Percentiles rank a stretch among this genome's conserved stretches.
Evolutionary conservation across 2,797 vertebrate genomes (phyloP).

Genomic region (Pogonophryne albipinna): DNA sequence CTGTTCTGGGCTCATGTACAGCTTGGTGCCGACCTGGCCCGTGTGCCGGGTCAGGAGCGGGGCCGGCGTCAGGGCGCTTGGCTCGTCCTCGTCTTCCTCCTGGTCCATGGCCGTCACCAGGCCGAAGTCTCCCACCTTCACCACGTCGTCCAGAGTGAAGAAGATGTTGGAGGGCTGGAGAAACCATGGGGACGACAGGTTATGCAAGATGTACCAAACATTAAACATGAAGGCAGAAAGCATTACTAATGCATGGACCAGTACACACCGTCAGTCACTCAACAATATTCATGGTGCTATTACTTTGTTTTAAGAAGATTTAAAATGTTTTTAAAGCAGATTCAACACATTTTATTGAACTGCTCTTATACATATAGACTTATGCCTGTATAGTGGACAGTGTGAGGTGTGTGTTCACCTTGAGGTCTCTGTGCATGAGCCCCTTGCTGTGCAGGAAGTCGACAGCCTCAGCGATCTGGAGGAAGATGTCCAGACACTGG

Average conservation of each 20-base stretch:
- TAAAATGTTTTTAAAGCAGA: too few relatives aligned
- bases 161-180: constrained; percentile 99
- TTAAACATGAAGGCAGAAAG: neutral
- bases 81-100: constrained; percentile 95
- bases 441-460: constrained; percentile 97
- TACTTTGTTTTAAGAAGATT: too few relatives aligned
- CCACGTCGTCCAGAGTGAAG: constrained; percentile 97
- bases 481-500: constrained; percentile 94
- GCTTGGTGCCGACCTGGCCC: constrained; percentile 98
- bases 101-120: constrained; percentile 99
- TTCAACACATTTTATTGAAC: neutral
- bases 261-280: too few relatives aligned
- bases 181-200: neutral
- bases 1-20: constrained; percentile 99
- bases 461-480: constrained; percentile 97
- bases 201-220: neutral
- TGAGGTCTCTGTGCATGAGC: constrained; percentile 99
- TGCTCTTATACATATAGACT: neutral
- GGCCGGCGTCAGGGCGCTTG: constrained; percentile 90
- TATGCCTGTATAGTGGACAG: neutral
- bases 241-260: neutral
- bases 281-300: too few relatives aligned
- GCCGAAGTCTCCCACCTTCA: constrained; percentile 98
- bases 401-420: constrained; percentile 82
- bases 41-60: constrained; percentile 95